phyloP scores from a whole-genome alignment of 2,113 vertebrate genomes.

The Etheostoma spectabile region DNA sequence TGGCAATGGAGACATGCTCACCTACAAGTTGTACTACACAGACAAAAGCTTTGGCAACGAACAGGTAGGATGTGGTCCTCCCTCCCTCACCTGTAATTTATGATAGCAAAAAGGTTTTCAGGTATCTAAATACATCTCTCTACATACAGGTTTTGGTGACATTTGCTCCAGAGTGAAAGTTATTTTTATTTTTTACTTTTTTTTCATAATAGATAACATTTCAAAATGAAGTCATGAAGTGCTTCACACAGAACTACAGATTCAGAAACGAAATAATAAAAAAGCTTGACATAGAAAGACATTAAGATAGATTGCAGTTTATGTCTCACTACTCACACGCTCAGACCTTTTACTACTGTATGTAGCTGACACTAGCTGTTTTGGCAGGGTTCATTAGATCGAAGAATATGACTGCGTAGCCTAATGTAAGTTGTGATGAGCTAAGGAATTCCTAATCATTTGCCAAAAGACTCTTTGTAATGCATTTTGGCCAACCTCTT shows the following conservation, averaged over 20 bases:
- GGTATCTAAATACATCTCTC: too few relatives aligned
- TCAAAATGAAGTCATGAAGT: not conserved
- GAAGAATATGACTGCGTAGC: not conserved
- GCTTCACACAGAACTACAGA: not conserved
- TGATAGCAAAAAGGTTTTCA: not conserved
- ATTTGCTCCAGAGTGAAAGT: not conserved
- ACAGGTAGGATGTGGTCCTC: slow-evolving; percentile 84
- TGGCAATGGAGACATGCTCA: slow-evolving; percentile 95
- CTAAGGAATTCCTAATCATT: slow-evolving; percentile 28
- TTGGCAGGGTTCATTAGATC: slow-evolving; percentile 37
- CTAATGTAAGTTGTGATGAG: slow-evolving; percentile 39
- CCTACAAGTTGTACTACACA: slow-evolving; percentile 95
- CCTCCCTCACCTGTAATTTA: not conserved
- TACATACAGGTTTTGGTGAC: not conserved
- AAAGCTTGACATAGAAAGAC: not conserved
- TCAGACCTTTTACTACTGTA: not conserved
- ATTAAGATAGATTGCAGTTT: not conserved
- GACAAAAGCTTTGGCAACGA: slow-evolving; percentile 90
- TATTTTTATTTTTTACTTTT: not conserved
- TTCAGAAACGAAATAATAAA: not conserved
- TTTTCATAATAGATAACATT: not conserved
- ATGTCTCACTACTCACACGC: not conserved
- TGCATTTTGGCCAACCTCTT: slow-evolving; percentile 9
- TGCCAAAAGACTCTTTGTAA: slow-evolving; percentile 19
- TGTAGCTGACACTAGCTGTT: slow-evolving; percentile 10